Evolutionary conservation across 1,140 invertebrate genomes (phyloP).

Genomic region (Samia ricini): DNA sequence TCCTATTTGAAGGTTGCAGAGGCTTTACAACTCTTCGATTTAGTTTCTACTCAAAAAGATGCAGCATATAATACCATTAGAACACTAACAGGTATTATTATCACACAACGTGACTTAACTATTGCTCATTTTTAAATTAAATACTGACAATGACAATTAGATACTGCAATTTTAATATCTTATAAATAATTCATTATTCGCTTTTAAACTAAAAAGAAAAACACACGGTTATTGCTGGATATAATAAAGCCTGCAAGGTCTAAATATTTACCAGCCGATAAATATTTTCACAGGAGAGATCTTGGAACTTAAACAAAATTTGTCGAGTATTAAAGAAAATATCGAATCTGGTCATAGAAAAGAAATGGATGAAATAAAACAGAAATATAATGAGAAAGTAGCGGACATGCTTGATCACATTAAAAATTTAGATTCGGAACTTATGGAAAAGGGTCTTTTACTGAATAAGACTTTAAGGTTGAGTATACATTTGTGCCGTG

Average conservation of each 20-base stretch:
- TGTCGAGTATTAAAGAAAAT: constrained; percentile 47
- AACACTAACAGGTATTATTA: constrained; percentile 45
- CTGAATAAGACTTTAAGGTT: constrained; percentile 73
- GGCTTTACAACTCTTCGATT: constrained; percentile 64
- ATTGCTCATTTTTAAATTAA: too few relatives aligned
- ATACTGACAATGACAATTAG: too few relatives aligned
- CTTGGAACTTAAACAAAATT: constrained; percentile 32
- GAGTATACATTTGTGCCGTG: neutral
- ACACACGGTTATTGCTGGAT: too few relatives aligned
- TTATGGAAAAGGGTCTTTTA: constrained; percentile 70
- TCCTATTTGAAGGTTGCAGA: constrained; percentile 52
- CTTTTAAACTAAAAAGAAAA: too few relatives aligned
- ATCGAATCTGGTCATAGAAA: constrained; percentile 43
- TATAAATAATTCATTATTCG: too few relatives aligned
- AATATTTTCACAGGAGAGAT: neutral
- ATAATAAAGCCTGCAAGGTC: too few relatives aligned
- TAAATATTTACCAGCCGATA: neutral
- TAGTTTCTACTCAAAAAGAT: constrained; percentile 57
- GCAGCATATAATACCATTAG: constrained; percentile 52
- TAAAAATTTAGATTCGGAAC: constrained; percentile 61
- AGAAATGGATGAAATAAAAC: constrained; percentile 63
- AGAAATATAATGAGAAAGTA: constrained; percentile 72
- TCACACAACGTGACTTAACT: neutral
- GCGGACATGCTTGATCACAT: constrained; percentile 73
- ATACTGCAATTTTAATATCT: too few relatives aligned